Base-by-base conservation (phyloP, 2,888 invertebrate species). In the Abscondita cerata region DNA sequence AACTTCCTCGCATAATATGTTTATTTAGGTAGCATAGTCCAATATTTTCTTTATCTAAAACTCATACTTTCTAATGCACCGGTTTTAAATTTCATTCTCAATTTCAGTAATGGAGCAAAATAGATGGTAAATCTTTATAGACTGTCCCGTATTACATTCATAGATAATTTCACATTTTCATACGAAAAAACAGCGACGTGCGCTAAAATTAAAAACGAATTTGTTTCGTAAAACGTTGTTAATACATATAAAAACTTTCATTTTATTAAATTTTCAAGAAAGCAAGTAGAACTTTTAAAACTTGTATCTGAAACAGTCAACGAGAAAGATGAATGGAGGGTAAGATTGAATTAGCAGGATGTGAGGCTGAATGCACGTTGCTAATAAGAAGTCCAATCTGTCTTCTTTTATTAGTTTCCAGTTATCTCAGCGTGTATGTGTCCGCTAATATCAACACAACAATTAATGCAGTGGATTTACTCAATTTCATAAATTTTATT, bases 301-400 rank as follows among this genome's bases (percentile, higher is more conserved):
- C 61, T 63, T 65, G 54, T 61, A 61, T 59, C 53, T 53, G 64
- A 48, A 66, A 66, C 63, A 70, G 69, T 67, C 69, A 64, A 58
- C 54, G 70, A 66, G 68, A 69, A 77, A 78, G 78, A 78, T 76
- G 76, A 78, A 78, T 78, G 70, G 75, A 68, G 70, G 69, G 69
- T 70, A 72, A 72, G 73, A 77, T 70, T 70, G 64, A 70, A 69
- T 69, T 69, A 68, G 73, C 61, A 63, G 69, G 67, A 68, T 70
- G 73, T 74, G 74, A 72, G 72, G 68, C 70, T 66, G 73, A 76
- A 73, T 75, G 69, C 73, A 72, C 67, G 65, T 67, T 67, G 73
- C 72, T 76, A 76, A 75, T 76, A 75, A 75, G 72, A 73, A 71
- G 67, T 64, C 71, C 75, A 72, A 78, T 78, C 78, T 74, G 74